Percentiles rank a stretch among this genome's conserved stretches.
These are phyloP conservation scores for Taeniopygia guttata DNA, from an alignment of 2,797 vertebrate genomes.

Conservation along the genomic window DNA sequence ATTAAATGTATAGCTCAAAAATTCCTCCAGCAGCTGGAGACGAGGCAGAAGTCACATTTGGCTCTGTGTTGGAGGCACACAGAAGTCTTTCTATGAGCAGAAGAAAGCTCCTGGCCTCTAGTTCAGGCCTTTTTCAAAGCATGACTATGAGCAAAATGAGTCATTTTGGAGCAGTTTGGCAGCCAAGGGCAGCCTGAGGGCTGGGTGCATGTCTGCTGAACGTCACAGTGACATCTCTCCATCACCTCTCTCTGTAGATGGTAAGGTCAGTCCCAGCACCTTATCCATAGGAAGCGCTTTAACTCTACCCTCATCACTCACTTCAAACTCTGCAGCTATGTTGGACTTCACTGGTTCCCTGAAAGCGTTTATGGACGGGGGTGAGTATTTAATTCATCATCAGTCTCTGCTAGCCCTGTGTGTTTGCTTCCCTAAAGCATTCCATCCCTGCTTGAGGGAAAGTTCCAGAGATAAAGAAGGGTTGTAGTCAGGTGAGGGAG, in stretches of 20 bases:
- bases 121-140: neutral
- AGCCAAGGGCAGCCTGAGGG: neutral
- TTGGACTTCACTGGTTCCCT: conserved; percentile 83
- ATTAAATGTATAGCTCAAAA: neutral
- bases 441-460: conserved; percentile 2
- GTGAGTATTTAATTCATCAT: conserved; percentile 71
- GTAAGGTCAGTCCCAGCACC: conserved; percentile 81
- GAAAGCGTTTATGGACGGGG: conserved; percentile 84
- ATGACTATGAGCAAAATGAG: neutral
- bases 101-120: neutral
- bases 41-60: neutral
- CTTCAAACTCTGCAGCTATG: conserved; percentile 80
- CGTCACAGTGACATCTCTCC: conserved; percentile 46
- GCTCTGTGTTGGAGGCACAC: neutral
- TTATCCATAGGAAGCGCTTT: conserved; percentile 80
- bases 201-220: neutral
- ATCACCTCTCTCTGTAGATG: conserved; percentile 75
- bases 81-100: neutral
- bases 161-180: neutral
- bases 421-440: neutral
- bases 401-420: neutral
- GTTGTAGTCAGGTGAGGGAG: conserved; percentile 59
- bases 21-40: neutral
- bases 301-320: conserved; percentile 76
- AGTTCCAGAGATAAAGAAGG: conserved; percentile 28